These are phyloP conservation scores for Pilophorus perplexus DNA, from an alignment of 2,888 invertebrate genomes.

Conservation along the genomic window DNA sequence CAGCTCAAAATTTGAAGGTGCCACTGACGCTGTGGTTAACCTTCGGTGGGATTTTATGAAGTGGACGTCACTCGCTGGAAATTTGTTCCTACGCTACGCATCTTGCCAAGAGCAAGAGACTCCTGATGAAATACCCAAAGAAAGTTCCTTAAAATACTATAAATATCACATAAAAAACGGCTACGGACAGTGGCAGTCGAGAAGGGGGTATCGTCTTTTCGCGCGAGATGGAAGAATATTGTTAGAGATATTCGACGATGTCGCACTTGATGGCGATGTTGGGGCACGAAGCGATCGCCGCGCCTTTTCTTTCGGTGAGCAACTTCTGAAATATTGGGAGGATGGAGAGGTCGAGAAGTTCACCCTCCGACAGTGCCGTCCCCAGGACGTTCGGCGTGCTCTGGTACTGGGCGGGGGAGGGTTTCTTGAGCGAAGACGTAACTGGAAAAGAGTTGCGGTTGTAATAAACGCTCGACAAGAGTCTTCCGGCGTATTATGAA, in stretches of 20 bases:
- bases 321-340: constrained; percentile 88
- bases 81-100: too few relatives aligned
- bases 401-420: constrained; percentile 57
- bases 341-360: constrained; percentile 79
- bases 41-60: too few relatives aligned
- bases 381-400: constrained; percentile 60
- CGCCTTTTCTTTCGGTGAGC: constrained; percentile 77
- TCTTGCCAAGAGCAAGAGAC: too few relatives aligned
- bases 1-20: too few relatives aligned
- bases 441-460: constrained; percentile 42
- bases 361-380: constrained; percentile 75
- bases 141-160: too few relatives aligned
- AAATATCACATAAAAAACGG: constrained; percentile 32
- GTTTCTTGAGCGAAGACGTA: constrained; percentile 45
- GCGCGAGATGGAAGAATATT: constrained; percentile 25
- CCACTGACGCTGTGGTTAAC: too few relatives aligned
- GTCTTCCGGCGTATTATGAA: too few relatives aligned
- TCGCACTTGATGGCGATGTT: constrained; percentile 94
- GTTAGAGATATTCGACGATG: constrained; percentile 88
- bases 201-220: constrained; percentile 12
- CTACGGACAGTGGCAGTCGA: constrained; percentile 33
- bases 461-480: too few relatives aligned
- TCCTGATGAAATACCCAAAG: too few relatives aligned
- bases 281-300: constrained; percentile 82
- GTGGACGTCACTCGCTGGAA: too few relatives aligned